These are phyloP conservation scores for Zonotrichia leucophrys DNA, from an alignment of 2,113 vertebrate species.

Conservation along the genomic window DNA sequence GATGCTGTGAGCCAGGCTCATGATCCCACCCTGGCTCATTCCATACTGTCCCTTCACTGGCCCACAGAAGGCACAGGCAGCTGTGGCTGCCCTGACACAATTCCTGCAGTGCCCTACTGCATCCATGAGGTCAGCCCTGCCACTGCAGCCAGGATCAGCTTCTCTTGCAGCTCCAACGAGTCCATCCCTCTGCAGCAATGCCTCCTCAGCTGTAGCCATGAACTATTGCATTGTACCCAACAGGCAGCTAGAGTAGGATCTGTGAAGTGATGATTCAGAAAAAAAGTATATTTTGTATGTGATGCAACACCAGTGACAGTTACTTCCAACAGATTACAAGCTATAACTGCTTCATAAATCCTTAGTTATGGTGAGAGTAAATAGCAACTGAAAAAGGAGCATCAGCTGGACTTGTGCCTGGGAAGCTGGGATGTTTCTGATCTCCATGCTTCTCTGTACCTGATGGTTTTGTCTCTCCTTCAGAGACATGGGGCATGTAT, in stretches of 20 bases:
- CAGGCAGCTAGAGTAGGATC: background rate
- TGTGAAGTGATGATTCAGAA: background rate
- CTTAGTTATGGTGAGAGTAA: background rate
- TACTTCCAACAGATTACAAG: background rate
- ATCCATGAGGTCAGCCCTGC: accelerated
- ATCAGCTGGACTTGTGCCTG: background rate
- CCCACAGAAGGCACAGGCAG: background rate
- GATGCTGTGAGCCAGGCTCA: background rate
- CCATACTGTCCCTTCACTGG: accelerated
- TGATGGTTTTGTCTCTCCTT: background rate
- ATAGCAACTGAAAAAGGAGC: background rate
- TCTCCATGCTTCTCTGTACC: background rate
- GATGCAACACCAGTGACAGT: background rate
- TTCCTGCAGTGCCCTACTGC: background rate
- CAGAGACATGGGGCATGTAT: accelerated
- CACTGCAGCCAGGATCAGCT: background rate
- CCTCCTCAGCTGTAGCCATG: background rate
- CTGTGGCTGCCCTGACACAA: accelerated
- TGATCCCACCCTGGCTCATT: background rate
- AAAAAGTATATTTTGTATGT: background rate
- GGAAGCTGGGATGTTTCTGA: background rate
- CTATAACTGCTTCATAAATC: background rate
- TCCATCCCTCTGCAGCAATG: accelerated
- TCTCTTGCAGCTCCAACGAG: background rate
- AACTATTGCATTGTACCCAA: background rate